Percentiles rank a stretch among this genome's conserved stretches.
phyloP scores from a whole-genome alignment of 2,888 invertebrate species.

The Trissoscelio sp. region DNA sequence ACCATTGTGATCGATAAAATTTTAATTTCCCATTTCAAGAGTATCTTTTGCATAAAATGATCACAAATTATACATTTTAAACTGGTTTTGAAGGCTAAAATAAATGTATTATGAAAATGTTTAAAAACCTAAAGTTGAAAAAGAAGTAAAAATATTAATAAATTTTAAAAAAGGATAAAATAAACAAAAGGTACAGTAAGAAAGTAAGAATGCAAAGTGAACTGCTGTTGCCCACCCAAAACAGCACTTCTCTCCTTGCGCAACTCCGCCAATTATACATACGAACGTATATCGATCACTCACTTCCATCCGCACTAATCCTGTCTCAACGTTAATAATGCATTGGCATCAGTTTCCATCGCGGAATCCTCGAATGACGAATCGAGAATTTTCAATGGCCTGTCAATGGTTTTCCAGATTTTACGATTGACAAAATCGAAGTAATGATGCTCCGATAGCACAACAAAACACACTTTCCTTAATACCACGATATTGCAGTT shows the following conservation, averaged over 20 bases:
- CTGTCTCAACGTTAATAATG: conserved; percentile 42
- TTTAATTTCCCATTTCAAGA: too few relatives aligned
- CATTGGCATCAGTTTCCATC: conserved; percentile 32
- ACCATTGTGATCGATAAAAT: too few relatives aligned
- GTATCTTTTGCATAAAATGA: too few relatives aligned
- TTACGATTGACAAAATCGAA: conserved; percentile 56
- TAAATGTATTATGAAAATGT: too few relatives aligned
- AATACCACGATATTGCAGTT: conserved; percentile 39
- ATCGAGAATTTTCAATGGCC: conserved; percentile 37
- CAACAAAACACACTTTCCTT: conserved; percentile 36
- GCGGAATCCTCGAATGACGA: conserved; percentile 34
- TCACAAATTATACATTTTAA: too few relatives aligned
- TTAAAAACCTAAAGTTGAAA: too few relatives aligned
- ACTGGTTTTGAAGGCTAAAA: too few relatives aligned
- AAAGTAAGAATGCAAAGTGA: background rate
- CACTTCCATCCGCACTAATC: conserved; percentile 28
- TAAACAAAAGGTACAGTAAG: too few relatives aligned
- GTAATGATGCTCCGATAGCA: conserved; percentile 44
- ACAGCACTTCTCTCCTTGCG: conserved; percentile 22
- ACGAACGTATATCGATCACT: conserved; percentile 37
- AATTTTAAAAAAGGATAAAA: too few relatives aligned
- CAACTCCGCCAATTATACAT: conserved; percentile 30
- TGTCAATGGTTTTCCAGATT: conserved; percentile 58
- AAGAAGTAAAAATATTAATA: too few relatives aligned
- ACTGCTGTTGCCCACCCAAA: conserved; percentile 26